phyloP scores from a whole-genome alignment of 2,888 invertebrate species.

The Trachelus troglodyta region DNA sequence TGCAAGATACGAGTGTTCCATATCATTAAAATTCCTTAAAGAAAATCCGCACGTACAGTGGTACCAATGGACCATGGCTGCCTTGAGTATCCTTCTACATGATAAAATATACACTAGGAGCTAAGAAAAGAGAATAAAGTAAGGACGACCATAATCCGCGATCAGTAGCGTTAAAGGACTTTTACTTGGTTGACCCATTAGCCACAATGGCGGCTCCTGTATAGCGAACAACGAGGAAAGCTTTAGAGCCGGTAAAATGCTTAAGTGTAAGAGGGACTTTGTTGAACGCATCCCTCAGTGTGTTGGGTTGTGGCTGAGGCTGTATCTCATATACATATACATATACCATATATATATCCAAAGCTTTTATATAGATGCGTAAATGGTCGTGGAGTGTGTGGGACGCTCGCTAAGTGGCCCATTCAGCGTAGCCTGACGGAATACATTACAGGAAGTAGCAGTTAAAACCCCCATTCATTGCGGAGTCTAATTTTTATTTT shows the following conservation, averaged over 20 bases:
- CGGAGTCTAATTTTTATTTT: conserved; percentile 35
- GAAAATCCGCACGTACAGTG: too few species aligned
- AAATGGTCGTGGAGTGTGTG: conserved; percentile 25
- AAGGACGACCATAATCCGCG: neutral
- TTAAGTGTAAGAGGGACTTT: conserved; percentile 35
- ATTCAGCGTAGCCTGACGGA: conserved; percentile 54
- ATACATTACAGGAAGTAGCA: conserved; percentile 61
- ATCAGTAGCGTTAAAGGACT: neutral
- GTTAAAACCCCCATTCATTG: conserved; percentile 50
- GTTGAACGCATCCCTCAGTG: neutral
- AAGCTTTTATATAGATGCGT: neutral
- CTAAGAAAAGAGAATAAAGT: conserved; percentile 1
- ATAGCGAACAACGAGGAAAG: conserved; percentile 3
- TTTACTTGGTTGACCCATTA: conserved; percentile 25
- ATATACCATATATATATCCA: too few species aligned
- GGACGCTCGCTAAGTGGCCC: conserved; percentile 58
- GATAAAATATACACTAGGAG: neutral
- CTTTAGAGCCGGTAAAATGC: conserved; percentile 35
- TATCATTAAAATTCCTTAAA: too few species aligned
- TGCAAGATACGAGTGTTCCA: too few species aligned
- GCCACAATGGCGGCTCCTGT: conserved; percentile 10
- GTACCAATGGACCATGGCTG: too few species aligned
- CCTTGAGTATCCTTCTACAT: neutral
- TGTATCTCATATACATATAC: too few species aligned
- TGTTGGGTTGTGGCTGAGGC: too few species aligned